A percentile compares a stretch with the other conserved stretches of the same genome.
Conservation (phyloP, 1,140 invertebrate genomes). For the Drosophila dunni region DNA sequence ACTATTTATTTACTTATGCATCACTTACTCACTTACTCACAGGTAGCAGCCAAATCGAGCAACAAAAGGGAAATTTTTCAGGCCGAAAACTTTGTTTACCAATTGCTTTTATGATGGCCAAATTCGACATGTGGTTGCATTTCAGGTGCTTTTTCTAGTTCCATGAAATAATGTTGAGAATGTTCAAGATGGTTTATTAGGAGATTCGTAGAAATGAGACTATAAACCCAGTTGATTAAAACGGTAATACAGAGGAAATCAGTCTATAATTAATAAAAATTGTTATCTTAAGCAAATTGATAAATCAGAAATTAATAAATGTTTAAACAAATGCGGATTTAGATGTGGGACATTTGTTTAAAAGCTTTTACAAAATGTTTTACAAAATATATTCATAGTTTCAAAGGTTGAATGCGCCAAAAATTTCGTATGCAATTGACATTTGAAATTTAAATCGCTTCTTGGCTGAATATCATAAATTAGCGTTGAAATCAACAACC, state of each 20-base stretch:
- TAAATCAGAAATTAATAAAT: no score
- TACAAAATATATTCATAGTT: conserved; percentile 23
- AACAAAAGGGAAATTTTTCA: conserved; percentile 14
- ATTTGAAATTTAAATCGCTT: conserved; percentile 56
- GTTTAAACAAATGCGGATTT: not conserved
- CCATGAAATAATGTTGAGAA: conserved; percentile 4
- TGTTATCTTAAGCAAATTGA: no score
- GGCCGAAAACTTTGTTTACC: conserved; percentile 32
- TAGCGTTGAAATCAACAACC: conserved; percentile 49
- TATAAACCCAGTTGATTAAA: conserved; percentile 8
- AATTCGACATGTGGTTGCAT: conserved; percentile 34
- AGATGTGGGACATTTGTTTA: not conserved
- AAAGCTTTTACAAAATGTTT: not conserved
- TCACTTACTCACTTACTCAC: conserved; percentile 63
- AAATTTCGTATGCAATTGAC: conserved; percentile 45
- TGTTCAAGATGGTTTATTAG: not conserved
- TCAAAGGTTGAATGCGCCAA: conserved; percentile 13
- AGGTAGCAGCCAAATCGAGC: conserved; percentile 29
- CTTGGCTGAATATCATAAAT: conserved; percentile 44
- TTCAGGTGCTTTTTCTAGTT: conserved; percentile 15
- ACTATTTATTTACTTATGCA: conserved; percentile 70
- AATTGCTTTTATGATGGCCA: conserved; percentile 30
- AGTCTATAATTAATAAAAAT: no score
- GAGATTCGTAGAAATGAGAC: not conserved
- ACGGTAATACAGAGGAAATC: not conserved